Percentiles rank a stretch among this genome's conserved stretches.
Evolutionary conservation across 1,140 invertebrate genomes (phyloP).

Genomic region (Solenopsis fugax): DNA sequence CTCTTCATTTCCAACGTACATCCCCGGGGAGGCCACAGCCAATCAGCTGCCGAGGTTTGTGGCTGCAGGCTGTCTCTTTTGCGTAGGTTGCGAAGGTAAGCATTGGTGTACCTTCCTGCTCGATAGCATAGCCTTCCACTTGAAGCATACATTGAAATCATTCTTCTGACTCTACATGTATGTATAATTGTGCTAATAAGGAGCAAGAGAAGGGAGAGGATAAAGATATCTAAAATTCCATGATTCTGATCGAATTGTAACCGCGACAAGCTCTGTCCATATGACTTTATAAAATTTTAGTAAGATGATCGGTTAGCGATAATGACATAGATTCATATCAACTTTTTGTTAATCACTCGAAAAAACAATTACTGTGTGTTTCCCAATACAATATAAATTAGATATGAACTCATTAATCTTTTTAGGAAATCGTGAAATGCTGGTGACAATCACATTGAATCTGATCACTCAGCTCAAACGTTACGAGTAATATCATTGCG

Average conservation of each 20-base stretch:
- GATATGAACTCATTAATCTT: not conserved
- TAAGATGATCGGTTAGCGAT: not conserved
- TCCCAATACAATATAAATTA: not conserved
- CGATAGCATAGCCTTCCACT: not conserved
- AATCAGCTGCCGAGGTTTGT: slow-evolving; percentile 72
- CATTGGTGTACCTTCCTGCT: slow-evolving; percentile 54
- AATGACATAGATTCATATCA: not conserved
- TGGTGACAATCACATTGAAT: not conserved
- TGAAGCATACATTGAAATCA: slow-evolving; percentile 49
- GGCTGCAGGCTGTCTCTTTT: slow-evolving; percentile 69
- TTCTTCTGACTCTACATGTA: not conserved
- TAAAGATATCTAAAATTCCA: not conserved
- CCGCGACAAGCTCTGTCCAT: not conserved
- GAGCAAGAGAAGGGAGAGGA: too few relatives aligned
- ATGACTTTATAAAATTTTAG: not conserved
- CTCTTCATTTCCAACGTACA: slow-evolving; percentile 76
- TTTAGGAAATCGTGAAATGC: not conserved
- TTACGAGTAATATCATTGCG: not conserved
- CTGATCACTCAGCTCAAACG: not conserved
- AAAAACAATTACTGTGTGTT: not conserved
- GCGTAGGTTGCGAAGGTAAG: slow-evolving; percentile 66
- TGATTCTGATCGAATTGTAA: not conserved
- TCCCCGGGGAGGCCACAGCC: slow-evolving; percentile 75
- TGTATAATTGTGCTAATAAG: not conserved
- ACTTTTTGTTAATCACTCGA: not conserved